Conservation (phyloP, 2,113 vertebrate genomes). For the pig (Sus scrofa) region DNA sequence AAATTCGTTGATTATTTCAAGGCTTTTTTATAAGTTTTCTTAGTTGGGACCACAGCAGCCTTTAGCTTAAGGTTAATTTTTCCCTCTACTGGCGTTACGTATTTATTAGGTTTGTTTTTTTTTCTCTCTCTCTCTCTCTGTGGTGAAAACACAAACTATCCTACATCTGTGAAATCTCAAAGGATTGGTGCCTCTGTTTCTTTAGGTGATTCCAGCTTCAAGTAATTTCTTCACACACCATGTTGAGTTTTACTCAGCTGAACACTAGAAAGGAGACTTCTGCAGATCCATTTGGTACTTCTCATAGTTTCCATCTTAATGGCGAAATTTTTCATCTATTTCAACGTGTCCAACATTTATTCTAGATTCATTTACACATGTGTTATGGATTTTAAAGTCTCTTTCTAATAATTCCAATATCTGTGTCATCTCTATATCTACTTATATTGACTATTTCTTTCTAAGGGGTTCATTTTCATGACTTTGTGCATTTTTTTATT, state of each 20-base stretch:
- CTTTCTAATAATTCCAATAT: neutral
- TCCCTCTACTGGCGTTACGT: neutral
- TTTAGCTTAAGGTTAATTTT: neutral
- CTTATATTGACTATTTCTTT: neutral
- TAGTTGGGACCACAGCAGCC: neutral
- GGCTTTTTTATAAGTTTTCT: neutral
- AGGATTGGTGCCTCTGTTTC: neutral
- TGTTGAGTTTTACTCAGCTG: neutral
- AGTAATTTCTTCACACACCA: neutral
- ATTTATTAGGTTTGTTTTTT: neutral
- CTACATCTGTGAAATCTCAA: neutral
- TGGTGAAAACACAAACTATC: neutral
- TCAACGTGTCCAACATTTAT: neutral
- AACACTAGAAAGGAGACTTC: neutral
- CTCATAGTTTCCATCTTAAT: neutral
- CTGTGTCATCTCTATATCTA: neutral
- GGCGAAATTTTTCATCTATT: neutral
- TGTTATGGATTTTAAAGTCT: neutral
- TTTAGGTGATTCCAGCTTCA: neutral
- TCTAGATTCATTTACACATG: neutral
- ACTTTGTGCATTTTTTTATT: neutral
- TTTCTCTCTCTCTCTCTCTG: neutral
- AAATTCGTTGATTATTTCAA: neutral
- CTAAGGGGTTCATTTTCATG: neutral
- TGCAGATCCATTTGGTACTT: neutral